These are phyloP conservation scores for Ganaspis brasiliensis DNA, from an alignment of 2,888 invertebrate genomes.

Conservation along the genomic window DNA sequence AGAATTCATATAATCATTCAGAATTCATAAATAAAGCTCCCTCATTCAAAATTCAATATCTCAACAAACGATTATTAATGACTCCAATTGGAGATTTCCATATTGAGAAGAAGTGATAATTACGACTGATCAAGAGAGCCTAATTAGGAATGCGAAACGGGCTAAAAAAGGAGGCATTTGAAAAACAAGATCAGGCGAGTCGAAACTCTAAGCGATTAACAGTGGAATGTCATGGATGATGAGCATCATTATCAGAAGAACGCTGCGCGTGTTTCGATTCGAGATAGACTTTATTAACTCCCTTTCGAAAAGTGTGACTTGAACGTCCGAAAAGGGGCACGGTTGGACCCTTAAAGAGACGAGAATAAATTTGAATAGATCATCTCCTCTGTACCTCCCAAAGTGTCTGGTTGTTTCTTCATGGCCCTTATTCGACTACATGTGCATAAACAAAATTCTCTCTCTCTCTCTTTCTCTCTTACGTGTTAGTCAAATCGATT, in stretches of 20 bases:
- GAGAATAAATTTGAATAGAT: conserved; percentile 76
- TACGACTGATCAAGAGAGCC: background rate
- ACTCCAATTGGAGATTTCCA: background rate
- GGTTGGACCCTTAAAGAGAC: conserved; percentile 21
- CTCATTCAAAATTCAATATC: too few relatives aligned
- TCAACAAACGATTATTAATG: conserved; percentile 1
- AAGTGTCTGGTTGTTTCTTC: conserved; percentile 11
- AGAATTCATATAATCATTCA: too few relatives aligned
- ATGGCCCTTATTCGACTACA: conserved; percentile 9
- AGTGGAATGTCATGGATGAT: conserved; percentile 25
- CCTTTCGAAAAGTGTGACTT: conserved; percentile 27
- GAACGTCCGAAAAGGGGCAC: conserved; percentile 8
- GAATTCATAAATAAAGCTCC: too few relatives aligned
- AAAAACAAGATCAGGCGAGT: conserved; percentile 6
- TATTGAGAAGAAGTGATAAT: conserved; percentile 1
- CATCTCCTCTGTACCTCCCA: conserved; percentile 51
- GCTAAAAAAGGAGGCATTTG: background rate
- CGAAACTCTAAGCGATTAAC: background rate
- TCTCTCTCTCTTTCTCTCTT: too few relatives aligned
- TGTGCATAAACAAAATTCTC: conserved; percentile 44
- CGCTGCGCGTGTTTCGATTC: conserved; percentile 4
- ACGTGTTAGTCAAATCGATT: conserved; percentile 68
- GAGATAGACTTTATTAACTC: conserved; percentile 37
- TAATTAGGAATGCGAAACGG: conserved; percentile 30
- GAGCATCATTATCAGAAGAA: conserved; percentile 19